These are phyloP conservation scores for Tragelaphus eurycerus DNA, from an alignment of 2,797 vertebrate species.

Conservation along the genomic window DNA sequence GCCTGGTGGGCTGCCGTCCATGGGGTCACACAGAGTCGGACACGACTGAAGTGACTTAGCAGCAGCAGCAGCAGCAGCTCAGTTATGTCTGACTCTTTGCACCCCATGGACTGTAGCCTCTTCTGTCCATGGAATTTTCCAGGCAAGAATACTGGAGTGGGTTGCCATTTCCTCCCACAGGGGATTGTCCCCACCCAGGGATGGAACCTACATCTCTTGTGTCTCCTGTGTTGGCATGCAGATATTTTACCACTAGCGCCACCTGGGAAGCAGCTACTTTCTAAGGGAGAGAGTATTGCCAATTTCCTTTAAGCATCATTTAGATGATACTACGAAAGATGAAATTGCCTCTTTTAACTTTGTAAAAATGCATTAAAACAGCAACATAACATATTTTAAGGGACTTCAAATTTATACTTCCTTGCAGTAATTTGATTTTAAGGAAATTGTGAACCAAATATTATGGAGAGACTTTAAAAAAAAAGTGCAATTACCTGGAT, in stretches of 20 bases:
- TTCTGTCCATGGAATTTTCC: background rate
- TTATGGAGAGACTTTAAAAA: slow-evolving; percentile 20
- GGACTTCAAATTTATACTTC: background rate
- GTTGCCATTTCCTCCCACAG: background rate
- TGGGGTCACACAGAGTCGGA: too few species aligned
- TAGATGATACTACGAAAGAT: background rate
- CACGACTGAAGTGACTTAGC: too few species aligned
- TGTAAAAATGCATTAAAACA: background rate
- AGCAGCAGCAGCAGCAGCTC: too few species aligned
- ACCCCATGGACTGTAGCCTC: background rate
- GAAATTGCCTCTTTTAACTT: background rate
- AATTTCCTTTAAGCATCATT: background rate
- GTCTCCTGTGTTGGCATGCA: background rate
- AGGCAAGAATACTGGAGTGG: too few species aligned
- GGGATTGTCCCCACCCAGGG: background rate
- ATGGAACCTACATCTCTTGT: background rate
- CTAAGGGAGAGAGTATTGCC: background rate
- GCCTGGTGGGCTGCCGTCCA: too few species aligned
- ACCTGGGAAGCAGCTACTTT: background rate
- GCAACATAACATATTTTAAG: slow-evolving; percentile 4
- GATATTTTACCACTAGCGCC: background rate
- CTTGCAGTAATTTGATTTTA: slow-evolving; percentile 37
- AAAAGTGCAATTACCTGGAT: slow-evolving; percentile 39
- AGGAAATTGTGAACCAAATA: background rate
- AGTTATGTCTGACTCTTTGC: background rate